A percentile compares a stretch with the other conserved stretches of the same genome.
phyloP scores from a whole-genome alignment of 2,888 invertebrate genomes.

The Eupithecia exiguata region DNA sequence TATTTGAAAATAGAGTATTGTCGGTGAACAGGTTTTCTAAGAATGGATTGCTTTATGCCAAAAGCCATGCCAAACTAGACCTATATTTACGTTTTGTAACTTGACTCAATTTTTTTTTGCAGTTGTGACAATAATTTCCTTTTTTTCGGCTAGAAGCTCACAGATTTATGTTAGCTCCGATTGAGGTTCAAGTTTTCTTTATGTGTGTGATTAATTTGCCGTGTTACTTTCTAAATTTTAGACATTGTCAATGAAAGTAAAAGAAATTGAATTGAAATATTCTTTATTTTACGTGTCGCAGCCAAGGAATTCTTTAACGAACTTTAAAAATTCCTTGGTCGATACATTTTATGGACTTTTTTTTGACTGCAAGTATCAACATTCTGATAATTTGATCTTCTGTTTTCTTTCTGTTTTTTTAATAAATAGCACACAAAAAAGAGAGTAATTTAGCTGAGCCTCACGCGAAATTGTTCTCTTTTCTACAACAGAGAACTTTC shows the following conservation, averaged over 20 bases:
- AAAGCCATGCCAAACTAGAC: not conserved
- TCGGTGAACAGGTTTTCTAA: conserved; percentile 1
- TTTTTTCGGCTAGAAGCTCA: not conserved
- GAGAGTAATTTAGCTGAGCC: not conserved
- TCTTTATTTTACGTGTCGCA: too few species aligned
- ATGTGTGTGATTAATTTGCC: not conserved
- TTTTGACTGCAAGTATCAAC: too few species aligned
- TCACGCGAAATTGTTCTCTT: not conserved
- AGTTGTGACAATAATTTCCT: not conserved
- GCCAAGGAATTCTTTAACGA: too few species aligned
- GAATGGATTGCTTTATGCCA: not conserved
- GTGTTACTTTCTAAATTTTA: not conserved
- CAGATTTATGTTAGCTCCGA: not conserved
- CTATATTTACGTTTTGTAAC: not conserved
- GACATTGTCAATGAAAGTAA: not conserved
- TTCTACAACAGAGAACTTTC: conserved; percentile 48
- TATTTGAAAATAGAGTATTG: conserved; percentile 5
- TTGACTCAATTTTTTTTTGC: not conserved
- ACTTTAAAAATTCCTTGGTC: too few species aligned
- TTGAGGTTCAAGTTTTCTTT: not conserved
- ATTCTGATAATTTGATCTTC: not conserved
- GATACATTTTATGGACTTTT: too few species aligned
- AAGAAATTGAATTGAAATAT: not conserved
- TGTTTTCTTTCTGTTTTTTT: too few species aligned
- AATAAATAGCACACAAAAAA: not conserved